Conservation (phyloP, 2,888 invertebrate genomes). For the Slavum lentiscoides region DNA sequence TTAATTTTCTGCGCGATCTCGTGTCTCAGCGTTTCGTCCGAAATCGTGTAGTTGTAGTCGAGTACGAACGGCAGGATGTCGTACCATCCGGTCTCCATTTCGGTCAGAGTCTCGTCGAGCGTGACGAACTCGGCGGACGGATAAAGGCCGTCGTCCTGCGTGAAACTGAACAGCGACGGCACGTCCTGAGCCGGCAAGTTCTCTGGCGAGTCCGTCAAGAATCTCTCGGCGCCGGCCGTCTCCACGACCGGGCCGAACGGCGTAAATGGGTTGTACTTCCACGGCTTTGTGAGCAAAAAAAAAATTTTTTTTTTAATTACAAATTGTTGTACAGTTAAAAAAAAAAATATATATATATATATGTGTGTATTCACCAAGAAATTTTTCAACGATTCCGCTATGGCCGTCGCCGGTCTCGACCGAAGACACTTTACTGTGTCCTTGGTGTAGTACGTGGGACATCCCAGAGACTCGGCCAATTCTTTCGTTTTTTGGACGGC, state of each 20-base stretch:
- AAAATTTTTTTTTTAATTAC: no score
- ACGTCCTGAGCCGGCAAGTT: slow-evolving; percentile 67
- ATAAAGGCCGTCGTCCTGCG: slow-evolving; percentile 74
- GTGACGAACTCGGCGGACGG: slow-evolving; percentile 64
- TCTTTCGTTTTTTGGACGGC: slow-evolving; percentile 56
- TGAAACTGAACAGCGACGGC: slow-evolving; percentile 71
- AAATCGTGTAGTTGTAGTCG: slow-evolving; percentile 57
- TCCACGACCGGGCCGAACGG: slow-evolving; percentile 77
- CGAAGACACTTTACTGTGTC: slow-evolving; percentile 58
- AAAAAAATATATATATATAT: neutral
- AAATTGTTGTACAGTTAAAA: neutral
- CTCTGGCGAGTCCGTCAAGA: slow-evolving; percentile 70
- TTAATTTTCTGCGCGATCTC: slow-evolving; percentile 55
- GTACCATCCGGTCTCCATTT: slow-evolving; percentile 56
- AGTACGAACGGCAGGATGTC: slow-evolving; percentile 57
- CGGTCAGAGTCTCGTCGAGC: slow-evolving; percentile 52
- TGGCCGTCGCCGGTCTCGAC: slow-evolving; percentile 56
- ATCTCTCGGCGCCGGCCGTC: slow-evolving; percentile 64
- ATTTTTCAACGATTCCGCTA: slow-evolving; percentile 55
- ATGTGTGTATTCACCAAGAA: slow-evolving; percentile 52
- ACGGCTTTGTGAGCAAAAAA: slow-evolving; percentile 60
- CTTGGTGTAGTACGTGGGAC: slow-evolving; percentile 56
- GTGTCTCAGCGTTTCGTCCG: slow-evolving; percentile 47
- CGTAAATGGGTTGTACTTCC: slow-evolving; percentile 70
- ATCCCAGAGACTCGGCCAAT: slow-evolving; percentile 58